Evolutionary conservation across 2,113 vertebrate genomes (phyloP), one percentile per base, ranked within the genome.

Genomic region (Erinaceus europaeus): DNA sequence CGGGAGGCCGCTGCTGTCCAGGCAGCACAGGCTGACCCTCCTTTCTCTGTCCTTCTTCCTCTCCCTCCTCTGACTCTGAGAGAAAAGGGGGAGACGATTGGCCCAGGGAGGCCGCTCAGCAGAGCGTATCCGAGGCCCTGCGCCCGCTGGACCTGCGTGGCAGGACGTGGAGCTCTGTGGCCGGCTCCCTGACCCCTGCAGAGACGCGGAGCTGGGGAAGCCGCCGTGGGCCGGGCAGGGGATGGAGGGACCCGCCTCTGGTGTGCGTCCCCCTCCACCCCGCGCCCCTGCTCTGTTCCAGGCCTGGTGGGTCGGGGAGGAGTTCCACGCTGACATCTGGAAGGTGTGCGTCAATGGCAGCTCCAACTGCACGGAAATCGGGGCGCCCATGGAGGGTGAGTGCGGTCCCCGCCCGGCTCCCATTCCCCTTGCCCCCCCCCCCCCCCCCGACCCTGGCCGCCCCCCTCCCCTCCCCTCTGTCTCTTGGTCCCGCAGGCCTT

Each of bases 301-400:
- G 98, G 97, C 97, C 89, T 98, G 98, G 98, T 98, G 98, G 98
- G 97, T 97, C 40, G 97, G 96, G 90, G 91, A 95, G 3, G 75
- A 84, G 23, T 97, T 97, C 86, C 96, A 76, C 82, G 94, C 93
- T 40, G 98, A 98, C 48, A 65, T 98, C 80, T 98, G 98, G 97
- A 96, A 90, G 73, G 9, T 92, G 17, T 98, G 97, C 44, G 0
- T 1, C 72, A 97, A 97, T 34, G 86, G 0, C 0, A 96, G n/a
- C n/a, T n/a, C 88, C 0, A 95, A 85, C 20, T 98, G 97, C 25
- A 34, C 79, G 20, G 91, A 94, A 5, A 96, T 98, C 52, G 48
- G 20, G 0, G 92, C 94, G 0, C 5, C 2, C 0, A 94, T 94
- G 68, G 0, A 0, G 2, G 96, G 97, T 98, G 93, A 96, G 97